Evolutionary conservation across 2,888 invertebrate species (phyloP).

Genomic region (Malthinus flaveolus): DNA sequence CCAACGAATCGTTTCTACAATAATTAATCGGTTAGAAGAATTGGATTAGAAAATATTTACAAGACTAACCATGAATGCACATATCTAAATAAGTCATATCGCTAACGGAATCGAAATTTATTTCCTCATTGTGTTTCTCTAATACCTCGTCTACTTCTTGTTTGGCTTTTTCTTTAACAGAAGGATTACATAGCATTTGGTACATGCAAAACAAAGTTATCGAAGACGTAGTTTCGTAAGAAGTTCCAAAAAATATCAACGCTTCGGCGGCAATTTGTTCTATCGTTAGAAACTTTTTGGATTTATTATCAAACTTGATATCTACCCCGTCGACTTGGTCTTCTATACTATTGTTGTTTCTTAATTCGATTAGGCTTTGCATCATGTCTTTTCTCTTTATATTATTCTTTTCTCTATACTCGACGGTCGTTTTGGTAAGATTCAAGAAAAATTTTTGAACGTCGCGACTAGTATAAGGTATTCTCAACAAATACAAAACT

Average conservation of each 20-base stretch:
- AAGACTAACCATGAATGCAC: slow-evolving; percentile 47
- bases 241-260: slow-evolving; percentile 43
- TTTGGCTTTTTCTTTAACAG: slow-evolving; percentile 53
- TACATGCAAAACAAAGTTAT: slow-evolving; percentile 55
- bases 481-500: not conserved
- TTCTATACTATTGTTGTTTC: slow-evolving; percentile 5
- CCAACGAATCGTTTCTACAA: slow-evolving; percentile 42
- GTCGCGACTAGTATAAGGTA: not conserved
- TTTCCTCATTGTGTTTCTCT: slow-evolving; percentile 46
- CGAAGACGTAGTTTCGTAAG: slow-evolving; percentile 50
- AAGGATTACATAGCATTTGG: slow-evolving; percentile 55
- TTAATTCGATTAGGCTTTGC: slow-evolving; percentile 7
- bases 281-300: slow-evolving; percentile 8
- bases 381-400: slow-evolving; percentile 7
- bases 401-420: slow-evolving; percentile 5
- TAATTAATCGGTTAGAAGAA: not conserved
- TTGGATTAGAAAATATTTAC: not conserved
- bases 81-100: slow-evolving; percentile 57
- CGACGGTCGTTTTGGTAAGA: slow-evolving; percentile 2
- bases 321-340: not conserved
- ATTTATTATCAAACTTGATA: no score
- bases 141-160: slow-evolving; percentile 52
- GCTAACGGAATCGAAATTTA: slow-evolving; percentile 55
- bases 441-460: slow-evolving; percentile 2
- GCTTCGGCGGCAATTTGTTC: slow-evolving; percentile 37